Evolutionary conservation across 1,140 invertebrate species (phyloP), one percentile per base, ranked within the genome.

Genomic region (Zaprionus camerounensis): DNA sequence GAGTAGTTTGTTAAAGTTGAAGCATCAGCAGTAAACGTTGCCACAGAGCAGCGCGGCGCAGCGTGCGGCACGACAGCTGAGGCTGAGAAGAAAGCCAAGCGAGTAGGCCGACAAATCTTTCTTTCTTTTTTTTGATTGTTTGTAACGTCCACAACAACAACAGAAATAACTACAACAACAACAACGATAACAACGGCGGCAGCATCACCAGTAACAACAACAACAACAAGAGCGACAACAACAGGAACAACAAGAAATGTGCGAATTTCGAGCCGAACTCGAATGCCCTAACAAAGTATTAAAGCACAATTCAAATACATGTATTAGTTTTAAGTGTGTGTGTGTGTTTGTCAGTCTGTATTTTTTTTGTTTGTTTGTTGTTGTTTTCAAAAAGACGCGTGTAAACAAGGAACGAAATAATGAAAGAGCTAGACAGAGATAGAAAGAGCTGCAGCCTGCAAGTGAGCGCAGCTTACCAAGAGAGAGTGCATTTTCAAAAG

Each of bases 1-100:
- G 72, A 82, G 71, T 80, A 84, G 80, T 87, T 85, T 87, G 41
- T 77, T 73, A 56, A 71, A 76, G 58, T 71, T 72, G 38, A 76
- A 76, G 41, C 41, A 46, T 46, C 41, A 71, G 24, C 61, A 72
- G 53, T 51, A 65, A 44, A 15, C 36, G 36, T 15, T 13, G 36
- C 41, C 41, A 46, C n/a, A 46, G n/a, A n/a, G 41, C 41, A 46
- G 41, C 41, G 41, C 41, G 15, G 41, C 41, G 53, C 68, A 53
- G 59, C 66, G 34, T 34, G 31, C 31, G 59, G 46, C 22, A 22
- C 41, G 28, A 41, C 41, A 36, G 55, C 24, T 57, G 70, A 41
- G 36, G 63, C 70, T 38, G 41, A 66, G 41, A 66, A 62, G 67
- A 69, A 62, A 67, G 70, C 63, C 24, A 73, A 68, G 44, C 71